phyloP scores from a whole-genome alignment of 2,113 vertebrate genomes.

The Sinocyclocheilus maitianheensis region DNA sequence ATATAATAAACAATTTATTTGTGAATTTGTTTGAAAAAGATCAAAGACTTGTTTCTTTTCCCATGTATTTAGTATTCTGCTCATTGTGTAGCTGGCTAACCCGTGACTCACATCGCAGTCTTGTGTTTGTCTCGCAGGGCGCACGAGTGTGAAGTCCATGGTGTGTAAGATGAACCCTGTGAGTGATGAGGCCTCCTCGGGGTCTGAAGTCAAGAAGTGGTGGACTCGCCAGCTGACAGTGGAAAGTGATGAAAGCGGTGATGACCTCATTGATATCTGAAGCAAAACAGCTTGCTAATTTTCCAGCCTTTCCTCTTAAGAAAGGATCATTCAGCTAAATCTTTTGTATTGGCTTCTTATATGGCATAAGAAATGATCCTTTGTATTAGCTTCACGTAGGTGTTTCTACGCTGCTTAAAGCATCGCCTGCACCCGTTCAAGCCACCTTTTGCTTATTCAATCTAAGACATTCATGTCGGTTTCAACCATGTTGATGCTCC shows the following conservation, averaged over 20 bases:
- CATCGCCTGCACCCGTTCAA: conserved; percentile 5
- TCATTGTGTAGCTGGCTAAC: neutral
- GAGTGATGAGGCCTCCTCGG: conserved; percentile 87
- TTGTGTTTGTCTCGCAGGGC: conserved; percentile 81
- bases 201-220: conserved; percentile 99
- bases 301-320: neutral
- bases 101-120: conserved; percentile 51
- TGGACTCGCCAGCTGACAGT: conserved; percentile 98
- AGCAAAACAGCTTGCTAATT: neutral
- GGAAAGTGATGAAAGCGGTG: conserved; percentile 97
- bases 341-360: neutral
- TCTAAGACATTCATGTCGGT: neutral
- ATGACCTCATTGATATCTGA: conserved; percentile 91
- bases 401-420: conserved; percentile 1
- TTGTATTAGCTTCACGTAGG: neutral
- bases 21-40: neutral
- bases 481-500: neutral
- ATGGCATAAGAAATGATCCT: neutral
- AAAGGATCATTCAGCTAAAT: neutral
- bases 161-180: conserved; percentile 94
- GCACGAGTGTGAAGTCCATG: conserved; percentile 89
- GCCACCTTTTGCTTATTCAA: neutral
- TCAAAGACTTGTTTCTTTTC: neutral
- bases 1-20: neutral
- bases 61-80: neutral